Evolutionary conservation across 2,888 invertebrate species (phyloP).

Genomic region (Morpho helenor): DNA sequence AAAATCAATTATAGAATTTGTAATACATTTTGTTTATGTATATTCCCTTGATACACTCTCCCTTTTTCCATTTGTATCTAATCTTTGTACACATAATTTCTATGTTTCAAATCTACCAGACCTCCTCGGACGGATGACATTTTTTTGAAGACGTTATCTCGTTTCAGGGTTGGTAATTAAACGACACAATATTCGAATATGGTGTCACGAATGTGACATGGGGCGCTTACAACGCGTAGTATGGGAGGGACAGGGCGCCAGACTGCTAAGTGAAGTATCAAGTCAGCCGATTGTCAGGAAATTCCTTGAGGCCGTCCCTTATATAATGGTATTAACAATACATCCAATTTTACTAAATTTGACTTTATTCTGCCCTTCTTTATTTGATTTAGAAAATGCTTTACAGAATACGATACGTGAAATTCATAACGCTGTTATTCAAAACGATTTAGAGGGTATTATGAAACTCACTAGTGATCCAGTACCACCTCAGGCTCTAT

Average conservation of each 20-base stretch:
- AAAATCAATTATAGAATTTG: too few species aligned
- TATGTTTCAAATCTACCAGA: too few species aligned
- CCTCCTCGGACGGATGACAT: too few species aligned
- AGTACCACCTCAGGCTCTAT: conserved; percentile 84
- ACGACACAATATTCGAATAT: conserved; percentile 94
- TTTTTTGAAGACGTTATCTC: too few species aligned
- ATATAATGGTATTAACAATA: conserved; percentile 85
- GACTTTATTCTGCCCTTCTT: too few species aligned
- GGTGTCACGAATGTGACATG: conserved; percentile 96
- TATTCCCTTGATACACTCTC: too few species aligned
- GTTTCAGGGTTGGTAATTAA: conserved; percentile 86
- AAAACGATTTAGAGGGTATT: conserved; percentile 86
- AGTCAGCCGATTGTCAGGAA: conserved; percentile 89
- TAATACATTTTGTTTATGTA: background rate
- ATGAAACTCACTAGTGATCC: conserved; percentile 83
- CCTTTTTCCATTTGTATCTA: too few species aligned
- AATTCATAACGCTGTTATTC: conserved; percentile 87
- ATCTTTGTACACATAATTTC: background rate
- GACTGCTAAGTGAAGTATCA: conserved; percentile 90
- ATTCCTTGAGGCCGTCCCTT: conserved; percentile 95
- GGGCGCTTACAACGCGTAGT: conserved; percentile 91
- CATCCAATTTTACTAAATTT: too few species aligned
- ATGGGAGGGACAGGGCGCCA: conserved; percentile 93
- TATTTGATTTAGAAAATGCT: background rate
- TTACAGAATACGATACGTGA: conserved; percentile 89